Base-by-base conservation (phyloP, 2,113 vertebrate genomes). In the Poicephalus gulielmi region DNA sequence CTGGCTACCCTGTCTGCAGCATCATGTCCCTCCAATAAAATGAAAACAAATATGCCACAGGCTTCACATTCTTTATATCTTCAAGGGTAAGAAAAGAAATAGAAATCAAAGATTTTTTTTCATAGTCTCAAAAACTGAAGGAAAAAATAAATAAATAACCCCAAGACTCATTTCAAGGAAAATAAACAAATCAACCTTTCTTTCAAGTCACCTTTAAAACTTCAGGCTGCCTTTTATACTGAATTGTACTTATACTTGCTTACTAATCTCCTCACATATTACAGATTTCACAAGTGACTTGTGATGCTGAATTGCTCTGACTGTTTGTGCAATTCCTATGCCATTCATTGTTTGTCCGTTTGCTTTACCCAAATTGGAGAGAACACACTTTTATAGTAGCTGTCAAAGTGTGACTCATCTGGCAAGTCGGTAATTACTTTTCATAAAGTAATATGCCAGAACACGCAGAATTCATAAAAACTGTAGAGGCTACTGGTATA, bases 201-300 rank as follows among this genome's bases (percentile, higher is more conserved):
- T 83, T 80, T 9, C 66, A 82, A 37, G 62, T 87, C 85, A 70
- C 59, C 82, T 94, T 77, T 88, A 49, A 85, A 93, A 77, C 81
- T 90, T 94, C 17, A 89, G 59, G 16, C 37, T 94, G 62, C 22
- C 24, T 95, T 95, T 87, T 76, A 35, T 73, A 85, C 31, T 66
- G 78, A 80, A 41, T 74, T 50, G 93, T 83, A 74, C 70, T 43
- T 92, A 66, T 10, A 87, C 57, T 90, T 1, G 0, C 70, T 96
- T 96, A 70, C 44, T 91, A 94, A 96, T 94, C 96, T 95, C 84
- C 93, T 96, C 93, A 96, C 84, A 95, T 89, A 94, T 85, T 88
- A 49, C 53, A 92, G 82, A 96, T 97, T 97, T 96, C 92, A 96
- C 94, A 97, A 97, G 46, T 93, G 87, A 96, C 84, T 96, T 93